Evolutionary conservation across 2,888 invertebrate genomes (phyloP), one percentile per base, ranked within the genome.

Genomic region (Dryobota labecula): DNA sequence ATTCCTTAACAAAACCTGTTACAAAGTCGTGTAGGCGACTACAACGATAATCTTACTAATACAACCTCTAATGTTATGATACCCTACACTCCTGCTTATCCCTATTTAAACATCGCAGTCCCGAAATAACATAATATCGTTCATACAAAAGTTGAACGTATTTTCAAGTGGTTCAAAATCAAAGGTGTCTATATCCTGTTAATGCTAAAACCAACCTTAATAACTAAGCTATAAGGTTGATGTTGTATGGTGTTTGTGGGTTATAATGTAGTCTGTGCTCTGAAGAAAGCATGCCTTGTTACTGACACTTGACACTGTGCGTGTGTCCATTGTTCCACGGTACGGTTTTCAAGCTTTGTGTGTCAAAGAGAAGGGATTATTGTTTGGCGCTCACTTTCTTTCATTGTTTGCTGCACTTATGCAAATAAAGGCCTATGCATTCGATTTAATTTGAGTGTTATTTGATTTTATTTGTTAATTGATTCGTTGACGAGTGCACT

Each of bases 221-320:
- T 0, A 0, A 0, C 0, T 2, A 0, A 0, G 0, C 0, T 0
- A 64, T 86, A 86, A 30, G 78, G 87, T 83, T 73, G 36, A 69
- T 70, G 64, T 68, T 86, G 47, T 70, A 15, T 49, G 24, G 71
- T 72, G 62, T 64, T 67, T 76, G 69, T 71, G 64, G 68, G 75
- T 67, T 70, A 92, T 90, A 93, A 91, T 88, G 91, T 89, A 84
- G 89, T 88, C 91, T 93, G 90, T 92, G 82, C 79, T 90, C 75
- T 71, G 90, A 94, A 93, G 94, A 95, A 93, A 92, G 94, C 92
- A 87, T 75, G 90, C 91, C 91, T 94, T 95, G 94, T 95, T 92
- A 86, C 90, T 93, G 94, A 94, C 89, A 95, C 94, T 95, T 92
- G 95, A 95, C 90, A 94, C 92, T 85, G 82, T 74, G 88, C 71